Evolutionary conservation across 2,888 invertebrate genomes (phyloP), one percentile per base, ranked within the genome.

Genomic region (Electrophaes corylata): DNA sequence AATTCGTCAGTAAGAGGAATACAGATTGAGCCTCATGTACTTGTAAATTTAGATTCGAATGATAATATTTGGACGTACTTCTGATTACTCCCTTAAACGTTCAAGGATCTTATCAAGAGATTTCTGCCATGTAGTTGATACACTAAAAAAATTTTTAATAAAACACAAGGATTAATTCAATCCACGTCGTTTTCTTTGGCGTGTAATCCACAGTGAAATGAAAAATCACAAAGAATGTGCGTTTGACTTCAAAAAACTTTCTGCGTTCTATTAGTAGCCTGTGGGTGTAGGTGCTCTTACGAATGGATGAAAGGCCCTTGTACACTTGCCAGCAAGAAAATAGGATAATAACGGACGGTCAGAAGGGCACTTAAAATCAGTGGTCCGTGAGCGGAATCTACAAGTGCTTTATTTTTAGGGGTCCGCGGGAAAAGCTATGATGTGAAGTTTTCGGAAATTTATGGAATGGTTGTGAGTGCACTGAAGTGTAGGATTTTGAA

Each of bases 341-440:
- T 83, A 79, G 75, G 73, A 81, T 80, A 79, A 81, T 83, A 83
- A 81, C 76, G 75, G 72, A 53, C 65, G 72, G 66, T 57, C 70
- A 71, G 72, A 72, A 75, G 74, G 76, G 76, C 80, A 76, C 81
- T 82, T 78, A 77, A 72, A 78, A 77, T 75, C 73, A 76, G 65
- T 69, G 70, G 71, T 64, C 65, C 79, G 82, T 79, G 81, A 69
- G 73, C 43, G 57, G 83, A 83, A 81, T 83, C 67, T 69, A 67
- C 71, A 78, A 78, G 75, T 70, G 69, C 69, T 73, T 76, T 71
- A 74, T 63, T 64, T 64, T 63, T 57, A 45, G 60, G 53, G 60
- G 37, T 51, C 49, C 14, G 43, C 41, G 37, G 56, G 31, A 33
- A 43, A 46, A 53, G 49, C 59, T 54, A 47, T 57, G 51, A 52